A percentile compares a stretch with the other conserved stretches of the same genome.
Conservation (phyloP, 2,888 invertebrate genomes). For the Meghimatium bilineatum region DNA sequence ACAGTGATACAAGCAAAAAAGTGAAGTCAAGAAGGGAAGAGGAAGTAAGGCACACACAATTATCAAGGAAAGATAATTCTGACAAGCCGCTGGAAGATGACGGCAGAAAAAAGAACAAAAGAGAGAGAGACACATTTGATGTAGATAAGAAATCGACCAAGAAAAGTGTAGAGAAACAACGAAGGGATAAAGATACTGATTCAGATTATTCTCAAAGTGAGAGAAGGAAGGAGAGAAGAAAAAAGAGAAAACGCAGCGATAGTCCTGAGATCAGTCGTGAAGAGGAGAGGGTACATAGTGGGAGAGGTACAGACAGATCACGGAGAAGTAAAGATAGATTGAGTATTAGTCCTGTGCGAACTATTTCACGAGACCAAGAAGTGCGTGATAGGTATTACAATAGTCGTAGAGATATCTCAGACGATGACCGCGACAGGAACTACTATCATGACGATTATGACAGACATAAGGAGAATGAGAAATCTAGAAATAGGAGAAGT, state of each 20-base stretch:
- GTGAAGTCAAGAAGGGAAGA: slow-evolving; percentile 5
- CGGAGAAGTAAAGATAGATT: slow-evolving; percentile 4
- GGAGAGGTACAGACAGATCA: slow-evolving; percentile 17
- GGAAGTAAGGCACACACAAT: background rate
- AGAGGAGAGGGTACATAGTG: slow-evolving; percentile 9
- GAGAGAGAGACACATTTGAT: background rate
- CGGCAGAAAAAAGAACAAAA: slow-evolving; percentile 1
- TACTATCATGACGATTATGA: slow-evolving; percentile 21
- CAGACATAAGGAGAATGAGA: slow-evolving; percentile 37
- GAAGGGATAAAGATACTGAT: slow-evolving; percentile 28
- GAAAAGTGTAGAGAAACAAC: slow-evolving; percentile 19
- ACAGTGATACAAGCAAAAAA: slow-evolving; percentile 42
- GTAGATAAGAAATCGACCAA: background rate
- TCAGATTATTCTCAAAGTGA: slow-evolving; percentile 27
- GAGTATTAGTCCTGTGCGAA: slow-evolving; percentile 4
- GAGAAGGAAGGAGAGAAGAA: slow-evolving; percentile 33
- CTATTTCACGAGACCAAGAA: slow-evolving; percentile 10
- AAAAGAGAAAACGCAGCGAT: slow-evolving; percentile 34
- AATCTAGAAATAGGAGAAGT: slow-evolving; percentile 46
- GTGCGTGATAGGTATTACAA: slow-evolving; percentile 12
- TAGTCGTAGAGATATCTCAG: slow-evolving; percentile 27
- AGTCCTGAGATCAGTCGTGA: slow-evolving; percentile 30
- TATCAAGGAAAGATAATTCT: background rate
- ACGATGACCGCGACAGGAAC: slow-evolving; percentile 36
- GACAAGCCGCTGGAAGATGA: slow-evolving; percentile 11